Evolutionary conservation across 2,113 vertebrate genomes (phyloP), one percentile per base, ranked within the genome.

Genomic region (Apodemus speciosus): DNA sequence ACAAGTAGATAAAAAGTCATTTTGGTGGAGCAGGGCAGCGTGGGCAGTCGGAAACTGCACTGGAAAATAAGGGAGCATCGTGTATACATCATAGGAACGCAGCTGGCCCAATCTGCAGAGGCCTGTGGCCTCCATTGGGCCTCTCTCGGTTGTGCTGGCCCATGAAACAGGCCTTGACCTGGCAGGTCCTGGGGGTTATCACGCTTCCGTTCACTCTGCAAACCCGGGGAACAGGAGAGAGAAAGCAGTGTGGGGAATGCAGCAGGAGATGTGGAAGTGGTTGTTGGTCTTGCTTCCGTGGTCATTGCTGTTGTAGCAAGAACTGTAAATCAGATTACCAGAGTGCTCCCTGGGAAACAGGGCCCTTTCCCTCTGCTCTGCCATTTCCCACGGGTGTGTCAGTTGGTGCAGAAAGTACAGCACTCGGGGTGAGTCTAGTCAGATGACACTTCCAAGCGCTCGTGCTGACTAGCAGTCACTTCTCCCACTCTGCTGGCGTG

Each of bases 281-380:
- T 96, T 94, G 91, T 95, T 93, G 95, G 95, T 87, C 94, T 92
- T 32, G 89, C 96, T 97, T 94, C 97, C 93, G 84, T 89, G 51
- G 66, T 94, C 96, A 85, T 69, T 94, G 96, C 97, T 98, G 96
- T 97, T 97, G 96, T 93, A 93, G 80, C 15, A 58, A 95, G 97
- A 98, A 95, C 96, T 96, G 79, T 95, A 97, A 80, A 79, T 77
- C 73, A 21, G 76, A 85, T 79, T 92, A 35, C 85, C 46, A 18
- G 53, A 56, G 18, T 53, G 60, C 20, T 71, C 2, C 32, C 76
- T 84, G 51, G 95, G 93, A 90, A 96, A 68, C 20, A 9, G 4
- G 72, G 90, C 96, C 80, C 92, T 84, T 25, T 94, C 80, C 69
- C 62, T 62, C 53, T 93, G 30, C 73, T n/a, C 85, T 60, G 79